Conservation (phyloP, 2,888 invertebrate species). For the Abscondita cerata region DNA sequence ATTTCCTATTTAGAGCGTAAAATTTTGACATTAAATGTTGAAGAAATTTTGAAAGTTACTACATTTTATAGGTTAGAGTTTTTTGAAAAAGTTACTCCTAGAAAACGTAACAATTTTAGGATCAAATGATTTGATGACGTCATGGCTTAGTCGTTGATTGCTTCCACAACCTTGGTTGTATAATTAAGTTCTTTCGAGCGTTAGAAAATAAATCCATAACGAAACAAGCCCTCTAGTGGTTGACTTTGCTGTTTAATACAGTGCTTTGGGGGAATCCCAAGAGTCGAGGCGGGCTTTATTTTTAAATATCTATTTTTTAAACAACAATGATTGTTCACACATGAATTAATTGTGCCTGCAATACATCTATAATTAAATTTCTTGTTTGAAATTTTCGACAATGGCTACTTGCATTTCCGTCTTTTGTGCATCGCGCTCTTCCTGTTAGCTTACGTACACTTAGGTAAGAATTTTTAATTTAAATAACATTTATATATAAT, state of each 20-base stretch:
- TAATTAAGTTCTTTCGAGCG: slow-evolving; percentile 22
- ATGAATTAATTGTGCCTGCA: not conserved
- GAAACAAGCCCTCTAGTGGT: slow-evolving; percentile 15
- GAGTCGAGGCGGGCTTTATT: not conserved
- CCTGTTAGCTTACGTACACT: slow-evolving; percentile 8
- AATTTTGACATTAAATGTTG: too few species aligned
- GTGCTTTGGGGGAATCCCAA: slow-evolving; percentile 1
- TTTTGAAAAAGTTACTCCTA: too few species aligned
- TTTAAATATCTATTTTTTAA: not conserved
- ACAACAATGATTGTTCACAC: not conserved
- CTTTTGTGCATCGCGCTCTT: not conserved
- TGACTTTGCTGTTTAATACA: not conserved
- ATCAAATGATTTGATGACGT: slow-evolving; percentile 22
- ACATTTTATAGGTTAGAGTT: too few species aligned
- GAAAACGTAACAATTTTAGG: slow-evolving; percentile 3
- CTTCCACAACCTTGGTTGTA: slow-evolving; percentile 26
- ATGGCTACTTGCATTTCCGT: slow-evolving; percentile 17
- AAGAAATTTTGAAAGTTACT: too few species aligned
- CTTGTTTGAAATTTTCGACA: not conserved
- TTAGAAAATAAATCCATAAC: slow-evolving; percentile 25
- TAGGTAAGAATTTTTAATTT: slow-evolving; percentile 14
- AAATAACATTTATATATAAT: not conserved
- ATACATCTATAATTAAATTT: too few species aligned
- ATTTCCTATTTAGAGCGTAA: too few species aligned
- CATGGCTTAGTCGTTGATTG: slow-evolving; percentile 17